Evolutionary conservation across 2,888 invertebrate species (phyloP).

Genomic region (Thymelicus acteon): DNA sequence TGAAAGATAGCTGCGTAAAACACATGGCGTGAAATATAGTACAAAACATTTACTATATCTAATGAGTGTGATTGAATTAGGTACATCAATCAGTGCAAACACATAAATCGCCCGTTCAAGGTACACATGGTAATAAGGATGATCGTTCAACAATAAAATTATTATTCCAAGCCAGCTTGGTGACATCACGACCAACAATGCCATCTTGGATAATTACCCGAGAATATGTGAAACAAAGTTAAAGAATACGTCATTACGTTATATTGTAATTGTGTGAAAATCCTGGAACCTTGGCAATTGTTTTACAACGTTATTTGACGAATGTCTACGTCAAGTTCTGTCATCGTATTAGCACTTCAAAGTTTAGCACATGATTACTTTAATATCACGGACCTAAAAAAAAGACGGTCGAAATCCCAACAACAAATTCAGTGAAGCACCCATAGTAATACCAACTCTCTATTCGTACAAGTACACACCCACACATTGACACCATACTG

Average conservation of each 20-base stretch:
- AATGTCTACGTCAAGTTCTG: neutral
- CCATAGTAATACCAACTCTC: too few relatives aligned
- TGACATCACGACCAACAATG: slow-evolving; percentile 40
- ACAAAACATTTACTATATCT: too few relatives aligned
- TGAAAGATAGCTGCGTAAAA: too few relatives aligned
- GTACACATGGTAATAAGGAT: slow-evolving; percentile 42
- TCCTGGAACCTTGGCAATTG: neutral
- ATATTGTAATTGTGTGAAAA: slow-evolving; percentile 39
- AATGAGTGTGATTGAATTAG: neutral
- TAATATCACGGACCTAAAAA: too few relatives aligned
- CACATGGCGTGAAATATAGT: too few relatives aligned
- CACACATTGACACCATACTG: too few relatives aligned
- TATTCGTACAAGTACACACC: too few relatives aligned
- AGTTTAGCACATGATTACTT: too few relatives aligned
- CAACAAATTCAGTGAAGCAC: too few relatives aligned
- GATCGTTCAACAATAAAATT: slow-evolving; percentile 32
- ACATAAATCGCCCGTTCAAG: slow-evolving; percentile 37
- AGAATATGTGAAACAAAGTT: slow-evolving; percentile 24
- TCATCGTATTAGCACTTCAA: too few relatives aligned
- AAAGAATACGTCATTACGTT: slow-evolving; percentile 12
- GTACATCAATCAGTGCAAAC: neutral
- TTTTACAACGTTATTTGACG: neutral
- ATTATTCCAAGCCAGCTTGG: slow-evolving; percentile 40
- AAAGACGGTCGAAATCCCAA: too few relatives aligned
- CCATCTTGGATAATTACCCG: slow-evolving; percentile 38